Base-by-base conservation (phyloP, 2,797 vertebrate species). In the Sitta carolinensis region DNA sequence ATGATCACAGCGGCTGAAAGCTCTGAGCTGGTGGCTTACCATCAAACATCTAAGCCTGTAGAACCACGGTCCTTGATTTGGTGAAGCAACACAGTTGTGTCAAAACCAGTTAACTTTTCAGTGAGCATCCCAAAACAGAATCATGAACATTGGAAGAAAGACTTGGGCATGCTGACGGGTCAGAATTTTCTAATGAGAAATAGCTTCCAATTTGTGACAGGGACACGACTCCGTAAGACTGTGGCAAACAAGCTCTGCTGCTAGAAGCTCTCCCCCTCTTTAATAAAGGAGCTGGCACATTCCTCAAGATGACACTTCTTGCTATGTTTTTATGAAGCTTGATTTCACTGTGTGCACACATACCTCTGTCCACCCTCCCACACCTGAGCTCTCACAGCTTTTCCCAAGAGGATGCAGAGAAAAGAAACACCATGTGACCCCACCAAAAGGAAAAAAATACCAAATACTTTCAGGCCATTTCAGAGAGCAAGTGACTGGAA, bases 141-240 rank as follows among this genome's bases (percentile, higher is more conserved):
- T 19, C 36, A 54, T 4, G 13, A 84, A 58, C 20, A 34, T 6
- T 22, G 26, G 17, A 36, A 5, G 43, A 19, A 11, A 36, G 9
- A 79, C 11, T 16, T 51, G 16, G 23, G 16, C 23, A 74, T 70
- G 13, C 30, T 62, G 54, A 54, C 3, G 7, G 16, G 4, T 64
- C 54, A 86, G 20, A 78, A 36, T 74, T 82, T 84, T 62, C 32
- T 58, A 82, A 69, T 2, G 14, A 81, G 50, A 92, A 66, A 82
- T 0, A 59, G 26, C 15, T 90, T 84, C 42, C 52, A 76, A 17
- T 63, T n/a, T 77, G 29, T 40, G 61, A 79, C 29, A 78, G 52
- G 20, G 32, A 45, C 67, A 82, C 0, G 0, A 55, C 9, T 48
- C 23, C 2, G 0, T 40, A 54, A 48, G 32, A 66, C n/a, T 63